Evolutionary conservation across 2,113 vertebrate genomes (phyloP).

Genomic region (Protobothrops flavoviridis): DNA sequence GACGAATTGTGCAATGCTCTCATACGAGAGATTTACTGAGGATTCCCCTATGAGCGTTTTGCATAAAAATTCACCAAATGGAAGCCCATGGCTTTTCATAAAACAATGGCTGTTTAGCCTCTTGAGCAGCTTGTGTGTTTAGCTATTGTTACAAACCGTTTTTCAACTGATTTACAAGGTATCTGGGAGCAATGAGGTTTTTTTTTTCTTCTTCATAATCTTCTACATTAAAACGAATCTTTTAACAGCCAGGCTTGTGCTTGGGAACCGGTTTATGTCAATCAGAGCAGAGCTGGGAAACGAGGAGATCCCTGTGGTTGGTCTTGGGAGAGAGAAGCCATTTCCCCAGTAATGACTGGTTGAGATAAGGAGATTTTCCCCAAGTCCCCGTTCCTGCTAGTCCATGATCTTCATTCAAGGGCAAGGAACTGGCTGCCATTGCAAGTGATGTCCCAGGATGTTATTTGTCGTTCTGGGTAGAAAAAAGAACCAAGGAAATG

Average conservation of each 20-base stretch:
- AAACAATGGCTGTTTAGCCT: constrained; percentile 23
- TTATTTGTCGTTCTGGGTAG: no score
- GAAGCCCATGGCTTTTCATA: constrained; percentile 11
- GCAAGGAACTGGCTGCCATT: background rate
- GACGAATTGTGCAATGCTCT: background rate
- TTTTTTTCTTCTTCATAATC: background rate
- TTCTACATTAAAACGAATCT: constrained; percentile 31
- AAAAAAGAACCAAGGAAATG: background rate
- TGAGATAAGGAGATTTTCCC: background rate
- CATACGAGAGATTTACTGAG: constrained; percentile 19
- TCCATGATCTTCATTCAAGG: background rate
- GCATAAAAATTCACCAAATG: constrained; percentile 24
- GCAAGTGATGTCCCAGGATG: no score
- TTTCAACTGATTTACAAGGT: constrained; percentile 31
- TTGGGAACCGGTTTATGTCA: constrained; percentile 24
- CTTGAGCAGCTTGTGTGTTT: background rate
- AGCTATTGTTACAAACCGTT: constrained; percentile 18
- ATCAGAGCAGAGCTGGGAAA: background rate
- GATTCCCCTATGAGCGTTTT: constrained; percentile 25
- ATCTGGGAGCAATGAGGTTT: background rate
- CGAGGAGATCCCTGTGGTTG: background rate
- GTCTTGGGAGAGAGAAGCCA: background rate
- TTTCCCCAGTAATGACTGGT: background rate
- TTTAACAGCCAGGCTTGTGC: constrained; percentile 18
- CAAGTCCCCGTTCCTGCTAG: background rate